A percentile compares a stretch with the other conserved stretches of the same genome.
phyloP scores from a whole-genome alignment of 2,113 vertebrate genomes.

The Patagioenas fasciata region DNA sequence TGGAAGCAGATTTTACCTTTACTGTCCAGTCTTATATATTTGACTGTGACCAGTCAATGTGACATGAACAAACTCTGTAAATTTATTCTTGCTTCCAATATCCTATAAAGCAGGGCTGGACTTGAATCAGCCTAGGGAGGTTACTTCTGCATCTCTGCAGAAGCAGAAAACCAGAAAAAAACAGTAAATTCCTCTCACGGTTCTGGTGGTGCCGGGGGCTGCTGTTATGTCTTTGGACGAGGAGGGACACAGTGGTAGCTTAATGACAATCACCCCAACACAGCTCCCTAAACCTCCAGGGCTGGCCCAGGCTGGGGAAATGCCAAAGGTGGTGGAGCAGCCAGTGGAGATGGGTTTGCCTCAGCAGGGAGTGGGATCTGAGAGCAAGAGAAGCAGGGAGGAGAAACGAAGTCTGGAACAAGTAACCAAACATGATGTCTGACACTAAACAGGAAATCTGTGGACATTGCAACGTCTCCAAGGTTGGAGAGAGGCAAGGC shows the following conservation, averaged over 20 bases:
- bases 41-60: too few relatives aligned
- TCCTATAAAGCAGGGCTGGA: background rate
- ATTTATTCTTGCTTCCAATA: background rate
- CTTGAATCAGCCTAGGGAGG: background rate
- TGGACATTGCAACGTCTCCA: background rate
- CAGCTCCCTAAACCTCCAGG: background rate
- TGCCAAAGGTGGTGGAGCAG: accelerated
- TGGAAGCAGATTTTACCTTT: background rate
- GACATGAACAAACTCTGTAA: background rate
- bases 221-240: background rate
- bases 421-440: background rate
- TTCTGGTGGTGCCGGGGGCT: background rate
- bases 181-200: background rate
- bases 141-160: background rate
- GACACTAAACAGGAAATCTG: background rate
- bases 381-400: background rate
- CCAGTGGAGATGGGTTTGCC: background rate
- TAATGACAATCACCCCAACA: background rate
- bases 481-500: background rate
- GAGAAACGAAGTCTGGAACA: background rate
- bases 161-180: background rate
- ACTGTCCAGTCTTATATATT: background rate
- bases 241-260: background rate
- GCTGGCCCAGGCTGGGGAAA: background rate
- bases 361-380: background rate